Conservation (phyloP, 2,888 invertebrate genomes). For the Catotricha subobsoleta region DNA sequence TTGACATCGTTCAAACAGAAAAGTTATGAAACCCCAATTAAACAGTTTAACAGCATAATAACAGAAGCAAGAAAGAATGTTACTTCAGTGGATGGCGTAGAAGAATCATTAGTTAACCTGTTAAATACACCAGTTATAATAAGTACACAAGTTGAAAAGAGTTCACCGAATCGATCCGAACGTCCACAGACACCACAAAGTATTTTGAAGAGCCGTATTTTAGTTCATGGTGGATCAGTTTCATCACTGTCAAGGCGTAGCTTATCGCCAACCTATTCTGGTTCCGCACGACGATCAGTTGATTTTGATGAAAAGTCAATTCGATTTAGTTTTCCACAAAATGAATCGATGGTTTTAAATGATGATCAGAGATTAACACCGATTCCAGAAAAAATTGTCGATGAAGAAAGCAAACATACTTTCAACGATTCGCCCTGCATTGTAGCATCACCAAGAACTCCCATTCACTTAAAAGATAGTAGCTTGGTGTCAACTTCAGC, state of each 20-base stretch:
- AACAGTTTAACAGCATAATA: not conserved
- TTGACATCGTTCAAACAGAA: slow-evolving; percentile 3
- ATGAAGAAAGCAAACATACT: not conserved
- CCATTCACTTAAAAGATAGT: not conserved
- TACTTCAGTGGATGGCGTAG: not conserved
- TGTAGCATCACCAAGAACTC: not conserved
- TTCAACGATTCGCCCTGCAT: not conserved
- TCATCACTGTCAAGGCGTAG: not conserved
- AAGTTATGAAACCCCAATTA: not conserved
- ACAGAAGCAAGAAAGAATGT: not conserved
- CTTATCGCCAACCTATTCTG: not conserved
- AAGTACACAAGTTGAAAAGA: slow-evolving; percentile 8
- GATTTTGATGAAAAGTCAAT: slow-evolving; percentile 11
- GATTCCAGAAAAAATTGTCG: not conserved
- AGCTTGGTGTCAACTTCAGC: not conserved
- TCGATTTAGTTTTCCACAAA: slow-evolving; percentile 12
- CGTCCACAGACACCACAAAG: slow-evolving; percentile 6
- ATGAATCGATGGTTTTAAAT: not conserved
- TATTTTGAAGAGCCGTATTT: slow-evolving; percentile 2
- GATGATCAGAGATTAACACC: not conserved
- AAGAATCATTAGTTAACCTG: not conserved
- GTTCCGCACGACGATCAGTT: slow-evolving; percentile 1
- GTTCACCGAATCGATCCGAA: not conserved
- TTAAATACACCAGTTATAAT: slow-evolving; percentile 12
- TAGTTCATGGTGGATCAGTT: not conserved